A percentile compares a stretch with the other conserved stretches of the same genome.
Conservation (phyloP, 2,888 invertebrate species). For the Acrocera orbiculus region DNA sequence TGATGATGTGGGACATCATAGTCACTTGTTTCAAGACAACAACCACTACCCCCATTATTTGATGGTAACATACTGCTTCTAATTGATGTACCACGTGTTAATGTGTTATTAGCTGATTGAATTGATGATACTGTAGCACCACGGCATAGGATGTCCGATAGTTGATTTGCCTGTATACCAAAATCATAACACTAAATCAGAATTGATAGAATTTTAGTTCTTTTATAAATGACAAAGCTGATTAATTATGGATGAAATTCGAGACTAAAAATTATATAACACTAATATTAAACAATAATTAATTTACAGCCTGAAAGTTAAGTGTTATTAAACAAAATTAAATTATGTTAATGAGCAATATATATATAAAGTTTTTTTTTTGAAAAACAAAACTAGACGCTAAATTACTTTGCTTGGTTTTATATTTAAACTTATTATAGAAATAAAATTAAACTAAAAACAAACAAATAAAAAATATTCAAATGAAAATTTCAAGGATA, state of each 20-base stretch:
- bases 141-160: constrained; percentile 32
- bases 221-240: constrained; percentile 1
- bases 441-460: no score
- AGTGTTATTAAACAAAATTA: no score
- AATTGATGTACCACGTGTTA: constrained; percentile 30
- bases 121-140: constrained; percentile 32
- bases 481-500: no score
- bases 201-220: constrained; percentile 11
- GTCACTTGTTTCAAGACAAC: constrained; percentile 31
- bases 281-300: no score
- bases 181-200: constrained; percentile 29
- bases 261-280: no score
- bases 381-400: no score
- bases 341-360: no score
- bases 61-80: constrained; percentile 15
- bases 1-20: constrained; percentile 33
- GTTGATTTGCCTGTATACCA: constrained; percentile 32
- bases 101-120: constrained; percentile 31
- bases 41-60: constrained; percentile 21
- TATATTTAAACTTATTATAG: no score
- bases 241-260: constrained; percentile 12
- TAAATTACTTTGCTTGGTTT: no score
- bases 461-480: no score
- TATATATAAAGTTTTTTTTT: no score
- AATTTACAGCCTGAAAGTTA: no score